A percentile compares a stretch with the other conserved stretches of the same genome.
Evolutionary conservation across 2,888 invertebrate genomes (phyloP).

Genomic region (Cheilosia vernalis): DNA sequence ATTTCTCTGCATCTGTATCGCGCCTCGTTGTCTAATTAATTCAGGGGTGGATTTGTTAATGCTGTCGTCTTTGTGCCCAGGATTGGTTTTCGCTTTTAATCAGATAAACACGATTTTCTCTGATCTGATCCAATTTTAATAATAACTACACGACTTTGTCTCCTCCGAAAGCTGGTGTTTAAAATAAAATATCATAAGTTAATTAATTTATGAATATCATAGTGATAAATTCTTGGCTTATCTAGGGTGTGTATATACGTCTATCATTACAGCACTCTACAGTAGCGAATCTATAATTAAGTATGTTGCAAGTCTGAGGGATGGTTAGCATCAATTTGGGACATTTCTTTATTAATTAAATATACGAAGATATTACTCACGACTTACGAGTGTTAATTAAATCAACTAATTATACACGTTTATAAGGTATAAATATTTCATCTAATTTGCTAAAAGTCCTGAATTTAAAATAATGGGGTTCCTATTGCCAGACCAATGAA

Average conservation of each 20-base stretch:
- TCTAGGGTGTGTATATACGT: background rate
- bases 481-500: no score
- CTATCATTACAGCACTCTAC: background rate
- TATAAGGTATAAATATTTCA: background rate
- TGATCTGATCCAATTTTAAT: constrained; percentile 17
- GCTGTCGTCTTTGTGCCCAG: background rate
- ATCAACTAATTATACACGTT: constrained; percentile 20
- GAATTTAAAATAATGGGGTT: no score
- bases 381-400: constrained; percentile 30
- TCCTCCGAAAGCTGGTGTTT: constrained; percentile 8
- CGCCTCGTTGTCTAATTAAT: constrained; percentile 3
- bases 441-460: background rate
- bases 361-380: constrained; percentile 5
- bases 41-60: background rate
- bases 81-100: background rate
- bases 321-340: constrained; percentile 32
- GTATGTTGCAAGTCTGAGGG: constrained; percentile 19
- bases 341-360: constrained; percentile 15
- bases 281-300: background rate
- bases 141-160: constrained; percentile 12
- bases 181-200: constrained; percentile 9
- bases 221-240: background rate
- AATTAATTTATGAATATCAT: constrained; percentile 11
- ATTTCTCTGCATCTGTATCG: background rate
- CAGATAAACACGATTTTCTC: background rate